phyloP scores from a whole-genome alignment of 2,888 invertebrate genomes.

The Polydrusus tereticollis region DNA sequence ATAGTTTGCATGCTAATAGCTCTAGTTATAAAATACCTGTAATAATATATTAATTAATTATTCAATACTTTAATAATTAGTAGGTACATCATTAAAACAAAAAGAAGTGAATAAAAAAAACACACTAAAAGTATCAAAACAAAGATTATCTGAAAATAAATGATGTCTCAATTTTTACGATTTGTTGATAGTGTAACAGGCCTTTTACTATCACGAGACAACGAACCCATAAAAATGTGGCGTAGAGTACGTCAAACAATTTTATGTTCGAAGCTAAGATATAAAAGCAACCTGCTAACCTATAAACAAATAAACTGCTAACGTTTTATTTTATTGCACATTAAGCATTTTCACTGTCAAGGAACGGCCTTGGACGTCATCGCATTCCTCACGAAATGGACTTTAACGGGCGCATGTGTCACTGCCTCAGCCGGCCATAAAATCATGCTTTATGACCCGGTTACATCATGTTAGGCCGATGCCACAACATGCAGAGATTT shows the following conservation, averaged over 20 bases:
- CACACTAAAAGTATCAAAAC: not conserved
- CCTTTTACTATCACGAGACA: constrained; percentile 41
- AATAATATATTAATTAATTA: no score
- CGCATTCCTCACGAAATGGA: constrained; percentile 58
- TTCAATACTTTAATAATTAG: no score
- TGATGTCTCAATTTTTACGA: constrained; percentile 19
- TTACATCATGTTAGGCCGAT: constrained; percentile 61
- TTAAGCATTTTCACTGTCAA: constrained; percentile 65
- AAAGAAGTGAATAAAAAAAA: no score
- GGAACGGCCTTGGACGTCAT: constrained; percentile 63
- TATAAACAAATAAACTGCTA: constrained; percentile 51
- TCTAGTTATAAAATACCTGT: no score
- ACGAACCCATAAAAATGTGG: constrained; percentile 48
- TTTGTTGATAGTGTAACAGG: constrained; percentile 28
- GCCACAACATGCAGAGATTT: constrained; percentile 38
- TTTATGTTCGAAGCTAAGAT: constrained; percentile 44
- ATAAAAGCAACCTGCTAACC: constrained; percentile 50
- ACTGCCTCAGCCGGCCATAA: constrained; percentile 62
- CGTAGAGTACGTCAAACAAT: constrained; percentile 46
- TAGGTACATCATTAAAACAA: no score
- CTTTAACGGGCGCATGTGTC: constrained; percentile 64
- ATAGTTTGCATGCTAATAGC: no score
- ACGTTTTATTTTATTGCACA: constrained; percentile 57
- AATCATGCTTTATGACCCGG: constrained; percentile 66
- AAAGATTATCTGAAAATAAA: constrained; percentile 1